A percentile compares a stretch with the other conserved stretches of the same genome.
Evolutionary conservation across 2,888 invertebrate genomes (phyloP).

Genomic region (Periphyllus acericola): DNA sequence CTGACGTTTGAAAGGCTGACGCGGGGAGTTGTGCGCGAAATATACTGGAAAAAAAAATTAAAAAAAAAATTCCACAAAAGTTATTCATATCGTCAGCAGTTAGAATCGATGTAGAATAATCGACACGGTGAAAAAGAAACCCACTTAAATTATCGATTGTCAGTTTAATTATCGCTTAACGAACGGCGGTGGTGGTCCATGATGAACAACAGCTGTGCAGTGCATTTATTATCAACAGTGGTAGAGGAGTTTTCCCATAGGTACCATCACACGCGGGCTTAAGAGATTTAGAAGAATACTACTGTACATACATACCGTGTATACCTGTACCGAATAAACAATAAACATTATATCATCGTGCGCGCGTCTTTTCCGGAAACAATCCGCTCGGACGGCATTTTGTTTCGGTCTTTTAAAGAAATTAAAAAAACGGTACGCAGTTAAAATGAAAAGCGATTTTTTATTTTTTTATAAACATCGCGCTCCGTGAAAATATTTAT

Average conservation of each 20-base stretch:
- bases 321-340: background rate
- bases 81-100: conserved; percentile 58
- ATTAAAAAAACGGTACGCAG: background rate
- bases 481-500: background rate
- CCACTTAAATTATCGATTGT: conserved; percentile 59
- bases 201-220: conserved; percentile 46
- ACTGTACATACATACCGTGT: too few species aligned
- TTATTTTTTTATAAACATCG: background rate
- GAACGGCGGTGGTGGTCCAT: conserved; percentile 22
- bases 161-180: conserved; percentile 52
- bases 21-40: background rate
- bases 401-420: background rate
- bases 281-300: background rate
- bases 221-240: background rate
- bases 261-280: conserved; percentile 4
- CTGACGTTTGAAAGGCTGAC: conserved; percentile 55
- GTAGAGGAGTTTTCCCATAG: conserved; percentile 33
- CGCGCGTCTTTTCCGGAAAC: too few species aligned
- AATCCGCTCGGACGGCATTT: conserved; percentile 6
- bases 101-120: conserved; percentile 44
- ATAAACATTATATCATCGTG: background rate
- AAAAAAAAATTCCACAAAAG: conserved; percentile 12
- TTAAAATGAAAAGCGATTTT: background rate
- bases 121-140: conserved; percentile 35
- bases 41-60: background rate